Conservation (phyloP, 1,140 invertebrate genomes). For the Drosophila fuyamai region DNA sequence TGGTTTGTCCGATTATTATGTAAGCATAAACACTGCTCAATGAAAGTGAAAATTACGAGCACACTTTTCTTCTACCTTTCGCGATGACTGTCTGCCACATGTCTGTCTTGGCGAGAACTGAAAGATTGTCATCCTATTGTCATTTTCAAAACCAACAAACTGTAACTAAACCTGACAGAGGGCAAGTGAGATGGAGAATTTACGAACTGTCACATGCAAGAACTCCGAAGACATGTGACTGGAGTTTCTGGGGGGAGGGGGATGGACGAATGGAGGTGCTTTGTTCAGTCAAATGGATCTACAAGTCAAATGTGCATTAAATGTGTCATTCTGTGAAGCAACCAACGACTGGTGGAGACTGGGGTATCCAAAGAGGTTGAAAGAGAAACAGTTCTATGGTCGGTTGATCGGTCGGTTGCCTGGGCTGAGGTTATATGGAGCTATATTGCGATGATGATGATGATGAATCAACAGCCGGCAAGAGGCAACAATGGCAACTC, state of each 20-base stretch:
- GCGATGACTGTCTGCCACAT: constrained; percentile 41
- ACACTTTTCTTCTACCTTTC: constrained; percentile 27
- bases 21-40: constrained; percentile 17
- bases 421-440: constrained; percentile 72
- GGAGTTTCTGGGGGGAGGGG: neutral
- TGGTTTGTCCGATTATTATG: neutral
- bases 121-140: constrained; percentile 72
- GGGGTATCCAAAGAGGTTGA: constrained; percentile 37
- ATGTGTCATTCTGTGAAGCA: constrained; percentile 78
- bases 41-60: constrained; percentile 31
- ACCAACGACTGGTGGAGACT: constrained; percentile 46
- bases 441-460: constrained; percentile 18
- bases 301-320: constrained; percentile 83
- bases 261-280: constrained; percentile 25
- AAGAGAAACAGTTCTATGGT: constrained; percentile 42
- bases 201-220: constrained; percentile 46
- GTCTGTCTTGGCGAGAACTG: constrained; percentile 41
- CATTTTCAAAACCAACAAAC: constrained; percentile 83
- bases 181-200: constrained; percentile 48
- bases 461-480: constrained; percentile 75
- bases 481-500: constrained; percentile 77
- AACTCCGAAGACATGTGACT: constrained; percentile 40
- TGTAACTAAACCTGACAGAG: constrained; percentile 70
- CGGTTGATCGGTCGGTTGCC: constrained; percentile 70
- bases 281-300: constrained; percentile 72